These are phyloP conservation scores for Carapus acus DNA, from an alignment of 2,797 vertebrate species.

Conservation along the genomic window DNA sequence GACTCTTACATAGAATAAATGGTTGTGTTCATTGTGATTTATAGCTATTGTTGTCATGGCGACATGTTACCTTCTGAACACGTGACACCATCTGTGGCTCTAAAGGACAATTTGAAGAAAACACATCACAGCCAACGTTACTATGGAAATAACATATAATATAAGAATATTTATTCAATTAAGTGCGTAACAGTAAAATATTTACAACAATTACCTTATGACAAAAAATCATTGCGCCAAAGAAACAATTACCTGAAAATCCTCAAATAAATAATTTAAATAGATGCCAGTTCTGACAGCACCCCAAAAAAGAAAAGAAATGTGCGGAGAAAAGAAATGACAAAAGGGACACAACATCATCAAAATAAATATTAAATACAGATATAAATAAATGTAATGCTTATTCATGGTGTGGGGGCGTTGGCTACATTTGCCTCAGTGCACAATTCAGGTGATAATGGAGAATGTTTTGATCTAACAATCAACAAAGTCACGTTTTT, in stretches of 20 bases:
- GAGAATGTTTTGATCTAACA: slow-evolving; percentile 31
- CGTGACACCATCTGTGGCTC: background rate
- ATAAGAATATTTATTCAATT: slow-evolving; percentile 82
- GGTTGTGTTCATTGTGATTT: too few species aligned
- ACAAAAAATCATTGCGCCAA: slow-evolving; percentile 61
- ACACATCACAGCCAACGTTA: slow-evolving; percentile 36
- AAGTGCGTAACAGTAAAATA: slow-evolving; percentile 79
- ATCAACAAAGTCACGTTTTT: too few species aligned
- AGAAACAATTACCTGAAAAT: slow-evolving; percentile 65
- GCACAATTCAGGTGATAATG: slow-evolving; percentile 33
- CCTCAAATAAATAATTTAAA: slow-evolving; percentile 78
- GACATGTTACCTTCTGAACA: background rate
- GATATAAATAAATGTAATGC: slow-evolving; percentile 75
- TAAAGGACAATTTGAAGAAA: slow-evolving; percentile 4
- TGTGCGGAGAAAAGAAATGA: slow-evolving; percentile 59
- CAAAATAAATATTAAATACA: slow-evolving; percentile 85
- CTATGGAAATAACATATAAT: slow-evolving; percentile 71
- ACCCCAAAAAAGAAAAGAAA: slow-evolving; percentile 58
- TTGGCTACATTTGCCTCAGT: slow-evolving; percentile 49
- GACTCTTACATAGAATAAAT: too few species aligned
- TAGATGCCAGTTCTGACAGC: slow-evolving; percentile 64
- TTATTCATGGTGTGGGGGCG: slow-evolving; percentile 41
- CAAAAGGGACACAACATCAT: slow-evolving; percentile 54
- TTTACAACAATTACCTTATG: slow-evolving; percentile 69
- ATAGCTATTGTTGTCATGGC: too few species aligned